phyloP scores from a whole-genome alignment of 2,797 vertebrate species.

The Catharus ustulatus region DNA sequence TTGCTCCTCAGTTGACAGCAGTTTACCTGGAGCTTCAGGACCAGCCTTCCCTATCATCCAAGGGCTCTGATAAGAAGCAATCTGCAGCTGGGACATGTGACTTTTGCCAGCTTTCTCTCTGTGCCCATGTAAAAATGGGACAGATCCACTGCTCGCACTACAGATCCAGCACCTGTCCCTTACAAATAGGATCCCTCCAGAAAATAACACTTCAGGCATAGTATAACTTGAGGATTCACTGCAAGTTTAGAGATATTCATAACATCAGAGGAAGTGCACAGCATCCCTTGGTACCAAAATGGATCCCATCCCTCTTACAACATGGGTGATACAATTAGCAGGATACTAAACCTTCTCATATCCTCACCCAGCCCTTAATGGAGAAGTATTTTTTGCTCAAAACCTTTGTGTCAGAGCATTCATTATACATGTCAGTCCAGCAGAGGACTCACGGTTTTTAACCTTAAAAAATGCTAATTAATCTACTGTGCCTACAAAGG shows the following conservation, averaged over 20 bases:
- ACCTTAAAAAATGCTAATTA: background rate
- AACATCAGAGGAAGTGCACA: background rate
- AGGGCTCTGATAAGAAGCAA: background rate
- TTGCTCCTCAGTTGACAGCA: background rate
- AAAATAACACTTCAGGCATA: background rate
- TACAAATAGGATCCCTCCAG: background rate
- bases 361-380: background rate
- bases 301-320: background rate
- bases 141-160: background rate
- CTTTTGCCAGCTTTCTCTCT: background rate
- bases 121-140: background rate
- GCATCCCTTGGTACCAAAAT: background rate
- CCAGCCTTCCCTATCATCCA: background rate
- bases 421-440: background rate
- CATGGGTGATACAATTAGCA: background rate
- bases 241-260: background rate
- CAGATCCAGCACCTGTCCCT: background rate
- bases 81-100: background rate
- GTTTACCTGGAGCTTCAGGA: background rate
- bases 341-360: background rate
- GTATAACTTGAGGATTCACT: background rate
- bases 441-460: background rate
- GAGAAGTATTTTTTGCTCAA: background rate
- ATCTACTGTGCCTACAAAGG: background rate
- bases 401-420: background rate